Conservation (phyloP, 2,888 invertebrate species). For the Trichogramma evanescens region DNA sequence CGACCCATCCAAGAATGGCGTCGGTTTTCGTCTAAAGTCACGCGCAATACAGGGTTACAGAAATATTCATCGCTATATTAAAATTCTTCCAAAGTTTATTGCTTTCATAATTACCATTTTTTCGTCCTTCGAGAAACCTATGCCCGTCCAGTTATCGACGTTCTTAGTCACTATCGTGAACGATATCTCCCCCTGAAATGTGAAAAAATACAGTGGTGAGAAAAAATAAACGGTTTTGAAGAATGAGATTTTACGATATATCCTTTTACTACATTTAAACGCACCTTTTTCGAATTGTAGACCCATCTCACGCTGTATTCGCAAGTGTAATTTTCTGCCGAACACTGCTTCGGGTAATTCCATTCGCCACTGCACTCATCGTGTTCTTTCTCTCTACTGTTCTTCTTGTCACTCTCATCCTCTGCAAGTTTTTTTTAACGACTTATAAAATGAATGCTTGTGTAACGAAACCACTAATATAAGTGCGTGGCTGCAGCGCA, state of each 20-base stretch:
- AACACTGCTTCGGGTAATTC: constrained; percentile 67
- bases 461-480: constrained; percentile 12
- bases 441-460: constrained; percentile 1
- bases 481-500: too few relatives aligned
- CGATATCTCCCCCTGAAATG: constrained; percentile 59
- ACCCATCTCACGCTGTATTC: constrained; percentile 79
- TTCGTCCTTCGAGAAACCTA: constrained; percentile 77
- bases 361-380: constrained; percentile 70
- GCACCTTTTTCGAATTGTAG: constrained; percentile 50
- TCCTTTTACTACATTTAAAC: background rate
- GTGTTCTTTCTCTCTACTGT: constrained; percentile 23
- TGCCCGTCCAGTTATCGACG: constrained; percentile 81
- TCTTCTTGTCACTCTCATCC: constrained; percentile 4
- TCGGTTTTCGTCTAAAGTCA: constrained; percentile 72
- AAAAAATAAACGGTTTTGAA: background rate
- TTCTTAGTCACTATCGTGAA: constrained; percentile 76
- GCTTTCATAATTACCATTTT: constrained; percentile 62
- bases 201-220: background rate
- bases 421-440: constrained; percentile 12
- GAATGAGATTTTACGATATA: background rate
- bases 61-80: background rate
- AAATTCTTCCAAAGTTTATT: background rate
- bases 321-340: constrained; percentile 59
- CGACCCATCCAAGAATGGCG: constrained; percentile 83
- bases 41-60: background rate